Conservation (phyloP, 1,140 invertebrate species). For the Sinella curviseta region DNA sequence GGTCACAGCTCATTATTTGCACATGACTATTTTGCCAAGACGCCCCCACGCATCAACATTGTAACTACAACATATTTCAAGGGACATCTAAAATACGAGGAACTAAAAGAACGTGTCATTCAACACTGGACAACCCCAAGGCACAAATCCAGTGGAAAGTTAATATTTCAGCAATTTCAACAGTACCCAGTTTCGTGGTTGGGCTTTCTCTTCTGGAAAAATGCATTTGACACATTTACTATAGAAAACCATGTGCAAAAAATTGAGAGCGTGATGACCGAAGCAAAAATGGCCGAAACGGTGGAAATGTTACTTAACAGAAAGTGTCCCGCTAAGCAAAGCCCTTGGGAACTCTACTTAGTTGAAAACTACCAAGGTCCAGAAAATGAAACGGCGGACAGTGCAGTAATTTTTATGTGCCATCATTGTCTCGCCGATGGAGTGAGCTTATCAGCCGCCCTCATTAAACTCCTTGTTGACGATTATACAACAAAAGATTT, state of each 20-base stretch:
- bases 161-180: background rate
- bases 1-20: background rate
- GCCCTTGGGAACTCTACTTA: background rate
- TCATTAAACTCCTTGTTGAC: background rate
- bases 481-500: background rate
- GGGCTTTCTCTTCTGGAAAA: slow-evolving; percentile 7
- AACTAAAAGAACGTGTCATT: background rate
- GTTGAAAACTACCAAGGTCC: background rate
- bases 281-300: background rate
- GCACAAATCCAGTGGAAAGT: background rate
- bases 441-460: too few relatives aligned
- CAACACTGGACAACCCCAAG: background rate
- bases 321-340: background rate
- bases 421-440: slow-evolving; percentile 5
- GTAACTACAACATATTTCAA: background rate
- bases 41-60: background rate
- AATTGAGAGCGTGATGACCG: background rate
- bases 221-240: background rate
- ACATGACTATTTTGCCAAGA: background rate
- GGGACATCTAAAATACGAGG: background rate
- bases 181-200: background rate
- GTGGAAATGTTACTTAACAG: background rate
- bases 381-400: background rate
- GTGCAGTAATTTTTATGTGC: background rate
- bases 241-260: background rate